Evolutionary conservation across 2,888 invertebrate genomes (phyloP).

Genomic region (Carcina quercana): DNA sequence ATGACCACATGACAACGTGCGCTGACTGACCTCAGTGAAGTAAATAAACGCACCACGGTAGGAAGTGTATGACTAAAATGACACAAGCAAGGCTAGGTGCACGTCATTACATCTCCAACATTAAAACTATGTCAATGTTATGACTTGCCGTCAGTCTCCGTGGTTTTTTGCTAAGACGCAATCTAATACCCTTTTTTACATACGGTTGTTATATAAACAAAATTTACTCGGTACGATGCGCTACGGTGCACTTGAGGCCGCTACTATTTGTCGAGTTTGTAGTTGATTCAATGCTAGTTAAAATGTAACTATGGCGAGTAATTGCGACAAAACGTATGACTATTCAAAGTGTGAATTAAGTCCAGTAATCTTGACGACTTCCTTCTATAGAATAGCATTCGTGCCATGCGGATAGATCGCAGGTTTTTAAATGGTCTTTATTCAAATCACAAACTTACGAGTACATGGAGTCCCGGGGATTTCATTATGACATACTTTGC

Average conservation of each 20-base stretch:
- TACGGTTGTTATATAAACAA: constrained; percentile 45
- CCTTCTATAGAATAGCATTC: too few relatives aligned
- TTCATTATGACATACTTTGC: too few relatives aligned
- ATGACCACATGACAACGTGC: constrained; percentile 8
- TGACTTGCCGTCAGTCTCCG: constrained; percentile 29
- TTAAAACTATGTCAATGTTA: constrained; percentile 67
- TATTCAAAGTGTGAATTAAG: too few relatives aligned
- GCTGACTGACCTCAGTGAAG: constrained; percentile 5
- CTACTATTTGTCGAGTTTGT: constrained; percentile 43
- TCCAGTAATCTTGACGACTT: too few relatives aligned
- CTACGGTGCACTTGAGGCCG: constrained; percentile 59
- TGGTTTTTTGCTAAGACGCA: constrained; percentile 41
- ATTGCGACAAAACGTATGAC: too few relatives aligned
- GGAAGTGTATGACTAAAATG: constrained; percentile 35
- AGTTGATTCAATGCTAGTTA: too few relatives aligned
- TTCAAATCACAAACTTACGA: too few relatives aligned
- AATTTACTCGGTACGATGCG: constrained; percentile 68
- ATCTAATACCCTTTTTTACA: constrained; percentile 46
- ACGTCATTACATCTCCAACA: constrained; percentile 19
- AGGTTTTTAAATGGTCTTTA: too few relatives aligned
- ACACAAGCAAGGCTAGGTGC: constrained; percentile 29
- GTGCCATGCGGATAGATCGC: too few relatives aligned
- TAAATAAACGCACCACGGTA: constrained; percentile 20
- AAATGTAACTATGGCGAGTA: too few relatives aligned
- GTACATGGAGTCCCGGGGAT: too few relatives aligned